Evolutionary conservation across 1,140 invertebrate species (phyloP).

Genomic region (Hylaeus anthracinus): DNA sequence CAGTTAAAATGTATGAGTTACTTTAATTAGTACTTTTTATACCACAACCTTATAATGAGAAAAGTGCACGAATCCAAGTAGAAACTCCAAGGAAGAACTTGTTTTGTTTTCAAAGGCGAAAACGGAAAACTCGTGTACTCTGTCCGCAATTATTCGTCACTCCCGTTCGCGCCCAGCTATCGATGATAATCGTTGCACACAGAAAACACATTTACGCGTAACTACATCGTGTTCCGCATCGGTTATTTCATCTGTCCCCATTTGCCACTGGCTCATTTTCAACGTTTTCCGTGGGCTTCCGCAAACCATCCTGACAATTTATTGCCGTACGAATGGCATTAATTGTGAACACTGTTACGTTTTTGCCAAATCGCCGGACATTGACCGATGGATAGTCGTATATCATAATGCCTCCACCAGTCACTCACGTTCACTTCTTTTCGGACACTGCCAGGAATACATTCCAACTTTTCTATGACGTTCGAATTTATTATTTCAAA

Average conservation of each 20-base stretch:
- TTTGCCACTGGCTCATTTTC: conserved; percentile 64
- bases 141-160: not conserved
- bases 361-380: conserved; percentile 46
- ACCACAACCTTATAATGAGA: no score
- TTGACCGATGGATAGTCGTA: conserved; percentile 28
- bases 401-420: not conserved
- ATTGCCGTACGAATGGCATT: conserved; percentile 47
- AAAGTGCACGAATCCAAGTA: no score
- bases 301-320: conserved; percentile 56
- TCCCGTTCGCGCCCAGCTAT: conserved; percentile 16
- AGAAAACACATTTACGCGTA: conserved; percentile 47
- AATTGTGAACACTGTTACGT: conserved; percentile 49
- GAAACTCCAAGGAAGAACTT: no score
- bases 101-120: not conserved
- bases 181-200: conserved; percentile 56
- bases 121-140: not conserved
- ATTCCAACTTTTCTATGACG: not conserved
- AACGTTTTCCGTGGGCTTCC: conserved; percentile 56
- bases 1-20: no score
- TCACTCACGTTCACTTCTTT: conserved; percentile 1
- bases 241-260: conserved; percentile 55
- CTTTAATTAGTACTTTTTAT: no score
- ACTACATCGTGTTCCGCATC: conserved; percentile 60
- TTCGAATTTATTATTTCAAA: conserved; percentile 21
- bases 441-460: not conserved